phyloP scores from a whole-genome alignment of 2,888 invertebrate species.

The Apeira syringaria region DNA sequence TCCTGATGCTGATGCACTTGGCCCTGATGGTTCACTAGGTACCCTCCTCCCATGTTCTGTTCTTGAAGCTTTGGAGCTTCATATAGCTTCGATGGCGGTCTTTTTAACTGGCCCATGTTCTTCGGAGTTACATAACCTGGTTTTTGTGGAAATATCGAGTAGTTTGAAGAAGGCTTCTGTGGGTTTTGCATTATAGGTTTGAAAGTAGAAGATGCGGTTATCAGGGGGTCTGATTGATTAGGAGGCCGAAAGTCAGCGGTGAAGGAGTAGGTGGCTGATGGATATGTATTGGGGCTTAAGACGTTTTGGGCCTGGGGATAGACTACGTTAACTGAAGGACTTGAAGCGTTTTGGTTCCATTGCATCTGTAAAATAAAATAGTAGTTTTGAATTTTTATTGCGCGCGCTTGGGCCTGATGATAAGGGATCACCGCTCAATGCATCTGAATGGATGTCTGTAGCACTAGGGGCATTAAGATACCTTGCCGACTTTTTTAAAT shows the following conservation, averaged over 20 bases:
- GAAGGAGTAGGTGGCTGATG: conserved; percentile 91
- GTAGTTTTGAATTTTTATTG: no score
- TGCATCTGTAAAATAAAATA: conserved; percentile 81
- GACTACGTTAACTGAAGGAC: conserved; percentile 85
- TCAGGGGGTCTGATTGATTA: conserved; percentile 80
- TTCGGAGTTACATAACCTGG: conserved; percentile 57
- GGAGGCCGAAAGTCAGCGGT: conserved; percentile 91
- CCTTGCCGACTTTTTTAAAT: no score
- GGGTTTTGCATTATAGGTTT: conserved; percentile 79
- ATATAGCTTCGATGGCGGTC: conserved; percentile 50
- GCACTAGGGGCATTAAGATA: no score
- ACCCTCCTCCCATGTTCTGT: conserved; percentile 53
- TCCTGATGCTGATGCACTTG: conserved; percentile 66
- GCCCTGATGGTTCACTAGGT: conserved; percentile 65
- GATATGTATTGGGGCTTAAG: conserved; percentile 86
- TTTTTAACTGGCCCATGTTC: conserved; percentile 57
- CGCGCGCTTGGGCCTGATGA: no score
- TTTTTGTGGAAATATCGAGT: conserved; percentile 72
- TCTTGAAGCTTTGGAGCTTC: conserved; percentile 42
- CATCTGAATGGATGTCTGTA: no score
- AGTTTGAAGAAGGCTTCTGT: conserved; percentile 67
- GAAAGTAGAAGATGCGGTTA: conserved; percentile 81
- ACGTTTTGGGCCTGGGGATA: conserved; percentile 86
- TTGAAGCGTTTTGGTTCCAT: conserved; percentile 87
- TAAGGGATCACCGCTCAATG: no score